Base-by-base conservation (phyloP, 2,113 vertebrate species). In the Tetrao urogallus region DNA sequence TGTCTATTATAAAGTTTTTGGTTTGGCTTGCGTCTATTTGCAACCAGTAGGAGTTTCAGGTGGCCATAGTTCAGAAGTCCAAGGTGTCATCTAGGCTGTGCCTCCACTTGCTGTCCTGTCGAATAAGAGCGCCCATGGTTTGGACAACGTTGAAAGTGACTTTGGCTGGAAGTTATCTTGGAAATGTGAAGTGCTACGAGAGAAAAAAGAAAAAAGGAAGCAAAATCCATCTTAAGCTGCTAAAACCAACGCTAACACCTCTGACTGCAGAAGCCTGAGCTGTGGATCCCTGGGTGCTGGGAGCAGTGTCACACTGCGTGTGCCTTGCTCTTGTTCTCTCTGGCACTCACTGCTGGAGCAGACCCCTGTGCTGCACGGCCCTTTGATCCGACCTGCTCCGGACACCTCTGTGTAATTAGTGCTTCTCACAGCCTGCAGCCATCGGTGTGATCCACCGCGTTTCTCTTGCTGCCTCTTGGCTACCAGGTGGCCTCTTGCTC, bases 231-330 rank as follows among this genome's bases (percentile, higher is more conserved):
- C 5, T 28, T 66, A 14, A 6, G 21, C 32, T 91, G 6, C 40
- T 85, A 61, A 91, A 69, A 30, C 21, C 67, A 63, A 38, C 38
- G 84, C 5, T 10, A 13, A 2, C 13, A 48, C 11, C 24, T 36
- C 63, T 76, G 67, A 50, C 21, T 65, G 72, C 0, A 2, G 61
- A 65, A 17, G 13, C 34, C 63, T 21, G 58, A 79, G 43, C 73
- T 90, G 84, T 65, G 27, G 56, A 5, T 43, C 38, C 8, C 4
- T 28, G 70, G 65, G 9, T 45, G 43, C 48, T 65, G 52, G 38
- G 45, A 7, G 10, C 22, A 75, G 25, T 8, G 10, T 22, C 6
- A 6, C 1, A 2, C 61, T 52, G 10, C 30, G 7, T 1, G 32
- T 42, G 52, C 67, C 43, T 50, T 8, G 28, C 34, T 88, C 79